These are phyloP conservation scores for Drosophila leontia DNA, from an alignment of 1,140 invertebrate species.

Conservation along the genomic window DNA sequence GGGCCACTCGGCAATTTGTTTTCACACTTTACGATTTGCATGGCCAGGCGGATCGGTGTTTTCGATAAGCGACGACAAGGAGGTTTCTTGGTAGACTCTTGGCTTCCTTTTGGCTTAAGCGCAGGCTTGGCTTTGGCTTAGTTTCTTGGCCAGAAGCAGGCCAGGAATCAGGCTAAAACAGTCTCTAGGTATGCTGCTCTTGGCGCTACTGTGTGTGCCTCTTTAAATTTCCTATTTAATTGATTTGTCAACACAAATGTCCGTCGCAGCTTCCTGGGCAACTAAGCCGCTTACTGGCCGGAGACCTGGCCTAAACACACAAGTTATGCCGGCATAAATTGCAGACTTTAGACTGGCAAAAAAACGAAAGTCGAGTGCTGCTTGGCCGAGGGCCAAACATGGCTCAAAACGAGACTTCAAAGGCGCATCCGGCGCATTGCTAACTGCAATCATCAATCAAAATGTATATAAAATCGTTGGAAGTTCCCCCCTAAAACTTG, in stretches of 20 bases:
- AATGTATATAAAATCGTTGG: constrained; percentile 4
- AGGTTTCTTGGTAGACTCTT: constrained; percentile 25
- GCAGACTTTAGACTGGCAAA: constrained; percentile 57
- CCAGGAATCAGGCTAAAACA: not conserved
- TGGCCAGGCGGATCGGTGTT: constrained; percentile 64
- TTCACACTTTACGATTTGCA: constrained; percentile 82
- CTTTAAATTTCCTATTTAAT: constrained; percentile 79
- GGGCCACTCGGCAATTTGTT: constrained; percentile 68
- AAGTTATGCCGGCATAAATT: constrained; percentile 79
- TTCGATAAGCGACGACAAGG: constrained; percentile 71
- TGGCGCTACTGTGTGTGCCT: constrained; percentile 68
- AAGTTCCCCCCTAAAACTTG: constrained; percentile 42
- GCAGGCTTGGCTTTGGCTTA: constrained; percentile 6
- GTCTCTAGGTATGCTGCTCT: constrained; percentile 14
- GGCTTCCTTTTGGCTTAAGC: not conserved
- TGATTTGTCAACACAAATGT: constrained; percentile 81
- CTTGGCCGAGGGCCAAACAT: constrained; percentile 18
- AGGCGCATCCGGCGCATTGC: constrained; percentile 43
- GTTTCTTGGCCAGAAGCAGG: constrained; percentile 27
- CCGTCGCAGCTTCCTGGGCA: constrained; percentile 59
- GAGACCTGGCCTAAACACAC: constrained; percentile 60
- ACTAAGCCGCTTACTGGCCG: constrained; percentile 64
- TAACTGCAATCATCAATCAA: constrained; percentile 78
- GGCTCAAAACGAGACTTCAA: constrained; percentile 58
- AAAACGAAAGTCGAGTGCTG: constrained; percentile 59